Base-by-base conservation (phyloP, 2,888 invertebrate genomes). In the Drosophila falleni region DNA sequence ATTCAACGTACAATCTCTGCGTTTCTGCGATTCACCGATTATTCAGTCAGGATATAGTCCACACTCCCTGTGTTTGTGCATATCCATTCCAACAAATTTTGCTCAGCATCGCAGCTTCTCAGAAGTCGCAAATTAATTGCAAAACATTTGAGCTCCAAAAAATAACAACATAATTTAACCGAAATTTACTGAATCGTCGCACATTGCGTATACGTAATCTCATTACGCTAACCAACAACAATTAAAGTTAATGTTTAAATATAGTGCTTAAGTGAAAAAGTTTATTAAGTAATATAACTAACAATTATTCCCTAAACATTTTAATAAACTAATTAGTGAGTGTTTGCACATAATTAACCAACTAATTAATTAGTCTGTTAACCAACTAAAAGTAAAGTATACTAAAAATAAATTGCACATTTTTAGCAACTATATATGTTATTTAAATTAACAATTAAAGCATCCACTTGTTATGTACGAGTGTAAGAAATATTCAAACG, bases 1-100 rank as follows among this genome's bases (percentile, higher is more conserved):
- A 89, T 79, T 82, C 88, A 89, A 89, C 89, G 72, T 74, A n/a
- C 47, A 42, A 65, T 59, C 70, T 79, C 58, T 33, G 31, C 8
- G 55, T 64, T 19, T 79, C 58, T 33, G 31, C 8, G 55, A 66
- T 19, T 49, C 44, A n/a, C 29, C 31, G 15, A 55, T 9, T 26
- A 15, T 33, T 23, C 46, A 41, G n/a, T 4, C 13, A 23, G 19
- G 11, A 26, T 19, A 16, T 6, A 44, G 16, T 37, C 42, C 50
- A 37, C 61, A 5, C 41, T 33, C 31, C 31, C 16, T 39, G 15
- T 39, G 37, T 31, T 29, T 35, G 53, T 49, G 66, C 46, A 54
- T 58, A 72, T 42, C 41, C 35, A 44, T 26, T 44, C 13, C 23
- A 44, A n/a, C 53, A 53, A 53, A 53, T 51, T 51, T 51, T 19